Percentiles rank a stretch among this genome's conserved stretches.
phyloP scores from a whole-genome alignment of 2,113 vertebrate species.

The Archilochus colubris region DNA sequence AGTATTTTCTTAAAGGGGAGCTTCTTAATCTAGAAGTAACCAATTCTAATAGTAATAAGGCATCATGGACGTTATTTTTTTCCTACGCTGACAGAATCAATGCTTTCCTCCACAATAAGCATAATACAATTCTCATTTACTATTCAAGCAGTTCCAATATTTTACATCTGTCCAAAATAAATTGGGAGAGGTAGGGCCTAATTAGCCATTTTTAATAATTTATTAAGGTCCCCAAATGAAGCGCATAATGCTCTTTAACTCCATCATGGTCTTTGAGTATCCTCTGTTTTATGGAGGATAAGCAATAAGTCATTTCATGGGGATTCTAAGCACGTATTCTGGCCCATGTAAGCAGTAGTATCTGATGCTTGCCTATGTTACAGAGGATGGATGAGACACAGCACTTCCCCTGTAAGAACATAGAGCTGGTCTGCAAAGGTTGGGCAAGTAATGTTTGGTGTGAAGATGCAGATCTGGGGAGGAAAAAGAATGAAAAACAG shows the following conservation, averaged over 20 bases:
- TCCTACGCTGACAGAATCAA: neutral
- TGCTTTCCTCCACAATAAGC: neutral
- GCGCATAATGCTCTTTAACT: neutral
- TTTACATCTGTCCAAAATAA: neutral
- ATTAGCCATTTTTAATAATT: neutral
- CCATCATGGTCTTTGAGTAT: neutral
- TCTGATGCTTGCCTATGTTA: neutral
- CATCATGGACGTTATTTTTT: neutral
- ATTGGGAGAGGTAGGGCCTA: neutral
- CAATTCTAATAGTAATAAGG: neutral
- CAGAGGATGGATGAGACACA: neutral
- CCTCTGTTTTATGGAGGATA: neutral
- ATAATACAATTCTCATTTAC: neutral
- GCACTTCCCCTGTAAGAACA: neutral
- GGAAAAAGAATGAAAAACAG: neutral
- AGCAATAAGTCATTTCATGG: neutral
- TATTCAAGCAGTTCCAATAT: neutral
- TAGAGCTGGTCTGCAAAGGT: neutral
- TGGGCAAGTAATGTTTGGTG: neutral
- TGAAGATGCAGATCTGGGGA: neutral
- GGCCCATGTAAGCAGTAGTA: neutral
- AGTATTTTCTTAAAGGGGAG: neutral
- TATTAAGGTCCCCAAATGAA: neutral
- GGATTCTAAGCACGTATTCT: neutral
- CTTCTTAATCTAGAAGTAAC: neutral